Conservation (phyloP, 2,113 vertebrate genomes). For the Burhinus bistriatus region DNA sequence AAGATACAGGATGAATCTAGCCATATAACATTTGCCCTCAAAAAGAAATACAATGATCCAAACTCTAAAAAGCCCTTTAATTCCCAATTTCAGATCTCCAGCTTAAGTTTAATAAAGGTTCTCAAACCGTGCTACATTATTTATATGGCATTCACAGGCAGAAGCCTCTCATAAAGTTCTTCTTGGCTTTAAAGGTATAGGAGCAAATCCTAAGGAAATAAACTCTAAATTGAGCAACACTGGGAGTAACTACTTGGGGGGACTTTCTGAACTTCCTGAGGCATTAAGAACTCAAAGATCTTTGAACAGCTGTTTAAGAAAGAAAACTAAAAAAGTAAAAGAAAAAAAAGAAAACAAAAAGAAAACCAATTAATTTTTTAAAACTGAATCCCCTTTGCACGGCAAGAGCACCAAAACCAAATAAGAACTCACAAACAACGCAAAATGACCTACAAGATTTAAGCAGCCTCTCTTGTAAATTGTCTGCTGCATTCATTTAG, state of each 20-base stretch:
- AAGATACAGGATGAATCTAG: neutral
- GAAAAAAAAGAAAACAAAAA: too few relatives aligned
- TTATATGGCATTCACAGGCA: neutral
- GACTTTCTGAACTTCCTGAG: neutral
- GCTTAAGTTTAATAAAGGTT: neutral
- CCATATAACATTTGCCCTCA: neutral
- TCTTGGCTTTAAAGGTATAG: neutral
- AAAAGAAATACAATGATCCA: neutral
- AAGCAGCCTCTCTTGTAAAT: neutral
- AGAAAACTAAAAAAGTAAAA: neutral
- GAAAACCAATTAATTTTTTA: neutral
- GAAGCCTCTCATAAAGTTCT: neutral
- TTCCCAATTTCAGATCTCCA: neutral
- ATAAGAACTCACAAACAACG: neutral
- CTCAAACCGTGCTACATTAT: neutral
- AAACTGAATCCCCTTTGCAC: neutral
- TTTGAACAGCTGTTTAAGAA: neutral
- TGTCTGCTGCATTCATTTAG: neutral
- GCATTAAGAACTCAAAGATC: neutral
- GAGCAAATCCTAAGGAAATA: neutral
- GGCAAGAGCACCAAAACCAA: neutral
- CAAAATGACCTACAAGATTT: neutral
- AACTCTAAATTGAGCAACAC: neutral
- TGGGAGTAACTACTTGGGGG: neutral
- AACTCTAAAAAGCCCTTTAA: neutral